Conservation (phyloP, 2,113 vertebrate genomes). For the Parus major region DNA sequence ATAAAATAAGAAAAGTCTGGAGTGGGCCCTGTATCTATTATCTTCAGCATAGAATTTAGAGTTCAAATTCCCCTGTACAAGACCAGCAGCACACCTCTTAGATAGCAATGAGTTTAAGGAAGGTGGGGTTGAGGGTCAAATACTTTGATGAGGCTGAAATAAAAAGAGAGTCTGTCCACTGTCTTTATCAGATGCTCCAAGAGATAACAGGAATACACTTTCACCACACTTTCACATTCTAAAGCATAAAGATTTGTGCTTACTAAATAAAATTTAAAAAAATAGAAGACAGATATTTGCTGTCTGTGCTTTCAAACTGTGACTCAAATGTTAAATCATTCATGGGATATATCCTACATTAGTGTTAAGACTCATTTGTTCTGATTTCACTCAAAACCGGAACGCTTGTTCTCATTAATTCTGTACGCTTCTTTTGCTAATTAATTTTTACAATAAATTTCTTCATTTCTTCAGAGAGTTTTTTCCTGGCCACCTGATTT, state of each 20-base stretch:
- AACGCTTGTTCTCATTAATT: slow-evolving; percentile 13
- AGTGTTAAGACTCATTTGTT: slow-evolving; percentile 48
- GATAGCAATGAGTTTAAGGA: background rate
- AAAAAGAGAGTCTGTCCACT: background rate
- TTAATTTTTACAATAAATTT: slow-evolving; percentile 34
- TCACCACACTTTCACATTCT: background rate
- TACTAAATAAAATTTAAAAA: background rate
- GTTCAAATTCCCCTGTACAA: background rate
- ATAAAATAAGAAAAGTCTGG: background rate
- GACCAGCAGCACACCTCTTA: background rate
- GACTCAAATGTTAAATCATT: slow-evolving; percentile 40
- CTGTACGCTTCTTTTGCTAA: slow-evolving; percentile 8
- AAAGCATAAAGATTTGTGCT: background rate
- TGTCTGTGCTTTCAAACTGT: background rate
- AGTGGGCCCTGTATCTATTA: background rate
- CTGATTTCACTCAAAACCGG: slow-evolving; percentile 38
- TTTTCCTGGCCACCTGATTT: background rate
- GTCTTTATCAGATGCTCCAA: background rate
- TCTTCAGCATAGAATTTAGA: background rate
- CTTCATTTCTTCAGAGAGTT: background rate
- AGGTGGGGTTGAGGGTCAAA: background rate
- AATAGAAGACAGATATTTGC: background rate
- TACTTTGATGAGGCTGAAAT: background rate
- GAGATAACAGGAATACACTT: background rate
- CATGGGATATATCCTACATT: background rate